phyloP scores from a whole-genome alignment of 2,888 invertebrate species.

The Acanthosepion esculentum region DNA sequence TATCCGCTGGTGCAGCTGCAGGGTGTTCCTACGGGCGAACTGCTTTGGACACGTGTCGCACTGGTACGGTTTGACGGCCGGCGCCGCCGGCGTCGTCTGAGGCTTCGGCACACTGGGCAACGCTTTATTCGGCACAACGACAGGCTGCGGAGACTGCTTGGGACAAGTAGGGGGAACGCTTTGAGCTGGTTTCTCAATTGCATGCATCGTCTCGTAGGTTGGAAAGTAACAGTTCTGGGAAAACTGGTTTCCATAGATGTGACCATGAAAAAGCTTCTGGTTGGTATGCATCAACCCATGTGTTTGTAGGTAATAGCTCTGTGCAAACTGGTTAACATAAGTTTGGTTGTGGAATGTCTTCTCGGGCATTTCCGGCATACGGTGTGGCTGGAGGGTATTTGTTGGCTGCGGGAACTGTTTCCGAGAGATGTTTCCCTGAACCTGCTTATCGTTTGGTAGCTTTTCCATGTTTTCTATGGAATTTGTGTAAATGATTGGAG shows the following conservation, averaged over 20 bases:
- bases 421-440: constrained; percentile 44
- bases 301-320: constrained; percentile 42
- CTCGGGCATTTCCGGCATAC: constrained; percentile 35
- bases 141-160: constrained; percentile 43
- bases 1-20: constrained; percentile 45
- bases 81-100: constrained; percentile 34
- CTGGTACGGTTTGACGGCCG: constrained; percentile 42
- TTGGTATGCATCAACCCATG: constrained; percentile 41
- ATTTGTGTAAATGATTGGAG: neutral
- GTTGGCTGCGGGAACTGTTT: constrained; percentile 25
- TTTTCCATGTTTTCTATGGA: constrained; percentile 42
- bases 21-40: constrained; percentile 43
- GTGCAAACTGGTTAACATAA: constrained; percentile 44
- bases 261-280: constrained; percentile 41
- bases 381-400: constrained; percentile 42
- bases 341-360: constrained; percentile 40
- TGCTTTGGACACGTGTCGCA: constrained; percentile 45
- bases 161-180: constrained; percentile 42
- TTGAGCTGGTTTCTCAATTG: constrained; percentile 35
- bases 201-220: constrained; percentile 39
- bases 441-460: constrained; percentile 24
- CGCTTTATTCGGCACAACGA: constrained; percentile 17
- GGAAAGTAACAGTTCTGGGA: constrained; percentile 42
- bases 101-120: constrained; percentile 45
- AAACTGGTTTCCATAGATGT: constrained; percentile 45